Percentiles rank a stretch among this genome's conserved stretches.
Evolutionary conservation across 2,797 vertebrate genomes (phyloP).

Genomic region (Rallus crepitans): DNA sequence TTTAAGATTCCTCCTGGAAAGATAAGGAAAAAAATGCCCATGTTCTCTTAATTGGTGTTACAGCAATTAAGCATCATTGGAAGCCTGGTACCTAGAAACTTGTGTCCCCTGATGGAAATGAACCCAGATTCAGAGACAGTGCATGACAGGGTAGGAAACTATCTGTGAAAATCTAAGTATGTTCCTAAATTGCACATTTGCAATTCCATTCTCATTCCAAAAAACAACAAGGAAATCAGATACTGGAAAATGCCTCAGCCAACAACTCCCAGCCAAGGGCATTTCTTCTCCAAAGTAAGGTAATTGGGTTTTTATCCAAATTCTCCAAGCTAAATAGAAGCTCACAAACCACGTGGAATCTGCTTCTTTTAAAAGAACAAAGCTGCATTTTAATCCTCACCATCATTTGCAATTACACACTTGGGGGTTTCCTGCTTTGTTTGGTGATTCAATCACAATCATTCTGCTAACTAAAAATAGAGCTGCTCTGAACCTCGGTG

Average conservation of each 20-base stretch:
- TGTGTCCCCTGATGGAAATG: background rate
- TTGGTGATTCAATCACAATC: background rate
- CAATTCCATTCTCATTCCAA: background rate
- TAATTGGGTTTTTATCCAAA: background rate
- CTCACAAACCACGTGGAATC: background rate
- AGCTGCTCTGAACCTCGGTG: background rate
- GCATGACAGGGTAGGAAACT: background rate
- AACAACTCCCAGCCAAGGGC: background rate
- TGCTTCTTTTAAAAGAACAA: background rate
- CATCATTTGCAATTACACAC: background rate
- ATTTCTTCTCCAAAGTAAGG: background rate
- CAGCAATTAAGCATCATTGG: rapidly evolving
- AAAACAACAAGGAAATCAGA: background rate
- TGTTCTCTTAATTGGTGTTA: background rate
- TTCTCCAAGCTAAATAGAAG: background rate
- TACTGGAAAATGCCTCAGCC: background rate
- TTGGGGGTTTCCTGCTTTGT: rapidly evolving
- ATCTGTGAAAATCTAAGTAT: background rate
- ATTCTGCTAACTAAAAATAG: background rate
- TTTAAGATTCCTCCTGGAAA: background rate
- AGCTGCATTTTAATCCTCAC: background rate
- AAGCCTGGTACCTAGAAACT: background rate
- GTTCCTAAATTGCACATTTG: background rate
- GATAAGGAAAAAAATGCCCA: rapidly evolving
- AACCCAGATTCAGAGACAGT: rapidly evolving